Base-by-base conservation (phyloP, 2,113 vertebrate genomes). In the Neolamprologus caudopunctatus region DNA sequence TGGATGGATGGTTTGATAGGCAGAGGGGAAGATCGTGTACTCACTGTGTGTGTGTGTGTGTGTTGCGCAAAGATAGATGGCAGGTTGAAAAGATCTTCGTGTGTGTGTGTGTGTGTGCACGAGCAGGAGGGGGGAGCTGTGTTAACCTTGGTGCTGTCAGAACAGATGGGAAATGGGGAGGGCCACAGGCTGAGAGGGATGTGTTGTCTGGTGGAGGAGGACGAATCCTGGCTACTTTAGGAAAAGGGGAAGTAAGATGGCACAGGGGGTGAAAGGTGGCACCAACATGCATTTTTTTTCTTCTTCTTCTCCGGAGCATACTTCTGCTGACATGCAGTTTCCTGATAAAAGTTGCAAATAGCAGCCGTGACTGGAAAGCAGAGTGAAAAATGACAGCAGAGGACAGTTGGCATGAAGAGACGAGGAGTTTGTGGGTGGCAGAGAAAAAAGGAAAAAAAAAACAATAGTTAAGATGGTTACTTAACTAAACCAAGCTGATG, bases 101-200 rank as follows among this genome's bases (percentile, higher is more conserved):
- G 83, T 63, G 88, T 21, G 79, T 53, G 21, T 63, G 87, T 21
- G 80, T 47, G 55, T 7, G 40, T 16, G 37, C 8, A 42, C 4
- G 13, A 31, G 57, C 35, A 10, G 50, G 84, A 75, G 37, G 81
- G 89, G 85, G 86, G 21, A 35, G 87, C 89, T 84, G 89, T 96
- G 94, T 97, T 97, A 98, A 97, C 97, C 96, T 95, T 97, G 95
- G 94, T 97, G 95, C 96, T 97, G 95, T 96, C 97, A 96, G 96
- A 96, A 94, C 97, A 98, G 97, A 98, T 97, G 97, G 97, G 97
- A 96, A 95, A 91, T 93, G 90, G 93, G 89, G 90, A 90, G 88
- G 87, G 90, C 92, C 53, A 90, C 87, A 85, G 92, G 85, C 89
- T 92, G 92, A 6, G 53, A 93, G 92, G 89, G 81, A 89, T 84